These are phyloP conservation scores for Diplogasteroides magnus DNA, from an alignment of 1,140 invertebrate species.

Conservation along the genomic window DNA sequence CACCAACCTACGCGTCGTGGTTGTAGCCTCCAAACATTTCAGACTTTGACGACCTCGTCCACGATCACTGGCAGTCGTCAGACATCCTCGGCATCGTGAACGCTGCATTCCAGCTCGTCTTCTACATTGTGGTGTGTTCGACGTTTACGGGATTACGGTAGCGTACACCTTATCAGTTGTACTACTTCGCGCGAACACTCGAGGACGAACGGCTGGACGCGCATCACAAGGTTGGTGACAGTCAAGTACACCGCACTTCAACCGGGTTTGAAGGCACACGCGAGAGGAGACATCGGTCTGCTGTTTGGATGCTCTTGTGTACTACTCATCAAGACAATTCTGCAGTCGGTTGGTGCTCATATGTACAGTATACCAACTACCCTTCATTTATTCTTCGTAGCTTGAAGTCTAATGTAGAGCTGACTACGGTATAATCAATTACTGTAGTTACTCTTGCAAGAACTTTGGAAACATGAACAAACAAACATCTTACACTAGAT, in stretches of 20 bases:
- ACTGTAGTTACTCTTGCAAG: too few species aligned
- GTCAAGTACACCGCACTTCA: too few species aligned
- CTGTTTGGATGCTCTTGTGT: conserved; percentile 48
- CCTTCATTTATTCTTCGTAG: too few species aligned
- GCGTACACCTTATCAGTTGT: conserved; percentile 18
- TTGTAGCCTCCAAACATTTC: neutral
- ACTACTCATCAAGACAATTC: conserved; percentile 28
- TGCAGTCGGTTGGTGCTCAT: neutral
- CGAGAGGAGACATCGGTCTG: conserved; percentile 49
- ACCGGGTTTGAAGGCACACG: conserved; percentile 34
- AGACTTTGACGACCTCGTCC: conserved; percentile 44
- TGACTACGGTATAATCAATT: too few species aligned
- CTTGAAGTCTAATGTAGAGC: too few species aligned
- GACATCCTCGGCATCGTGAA: conserved; percentile 40
- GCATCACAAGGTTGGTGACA: conserved; percentile 42
- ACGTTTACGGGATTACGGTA: neutral
- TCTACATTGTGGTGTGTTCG: conserved; percentile 39
- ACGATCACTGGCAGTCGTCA: conserved; percentile 38
- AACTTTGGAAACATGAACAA: too few species aligned
- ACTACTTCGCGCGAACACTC: conserved; percentile 20
- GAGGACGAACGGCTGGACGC: conserved; percentile 47
- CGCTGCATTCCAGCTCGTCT: conserved; percentile 33
- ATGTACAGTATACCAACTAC: too few species aligned
- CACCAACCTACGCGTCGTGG: neutral
- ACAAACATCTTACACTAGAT: too few species aligned